Conservation (phyloP, 2,888 invertebrate species). For the Trachelus iudaicus region DNA sequence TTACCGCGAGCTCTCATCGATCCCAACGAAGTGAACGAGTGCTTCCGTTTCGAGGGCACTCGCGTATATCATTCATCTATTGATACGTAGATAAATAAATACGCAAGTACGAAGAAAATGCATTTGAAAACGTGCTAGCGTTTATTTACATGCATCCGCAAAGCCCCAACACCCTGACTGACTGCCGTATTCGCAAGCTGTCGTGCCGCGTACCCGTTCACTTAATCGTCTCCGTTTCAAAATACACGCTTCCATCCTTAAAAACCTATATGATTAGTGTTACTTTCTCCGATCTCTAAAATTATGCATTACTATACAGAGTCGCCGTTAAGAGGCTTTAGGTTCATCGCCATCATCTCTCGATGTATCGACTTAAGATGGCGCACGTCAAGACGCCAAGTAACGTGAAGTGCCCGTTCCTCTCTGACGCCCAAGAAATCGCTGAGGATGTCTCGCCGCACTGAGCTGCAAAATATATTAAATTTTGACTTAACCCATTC, state of each 20-base stretch:
- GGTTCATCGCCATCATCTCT: constrained; percentile 57
- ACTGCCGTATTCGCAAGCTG: constrained; percentile 39
- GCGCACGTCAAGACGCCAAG: constrained; percentile 38
- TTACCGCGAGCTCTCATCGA: background rate
- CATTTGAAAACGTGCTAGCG: constrained; percentile 1
- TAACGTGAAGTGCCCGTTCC: constrained; percentile 39
- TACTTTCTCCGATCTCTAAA: constrained; percentile 29
- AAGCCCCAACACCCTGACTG: constrained; percentile 18
- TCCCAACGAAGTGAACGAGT: background rate
- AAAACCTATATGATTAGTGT: constrained; percentile 17
- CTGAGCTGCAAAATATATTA: constrained; percentile 46
- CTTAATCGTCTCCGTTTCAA: constrained; percentile 5
- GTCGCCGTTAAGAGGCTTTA: constrained; percentile 27
- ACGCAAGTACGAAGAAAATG: background rate
- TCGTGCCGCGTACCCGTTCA: constrained; percentile 12
- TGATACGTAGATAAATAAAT: background rate
- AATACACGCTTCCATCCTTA: constrained; percentile 10
- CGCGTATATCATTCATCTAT: no score
- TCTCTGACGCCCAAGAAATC: constrained; percentile 50
- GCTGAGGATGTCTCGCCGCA: constrained; percentile 57
- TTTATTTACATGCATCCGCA: constrained; percentile 4
- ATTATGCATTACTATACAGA: constrained; percentile 41
- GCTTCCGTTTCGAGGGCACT: background rate
- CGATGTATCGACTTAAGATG: constrained; percentile 45
- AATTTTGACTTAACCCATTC: background rate